Base-by-base conservation (phyloP, 2,797 vertebrate species). In the Dendrocincla fuliginosa region DNA sequence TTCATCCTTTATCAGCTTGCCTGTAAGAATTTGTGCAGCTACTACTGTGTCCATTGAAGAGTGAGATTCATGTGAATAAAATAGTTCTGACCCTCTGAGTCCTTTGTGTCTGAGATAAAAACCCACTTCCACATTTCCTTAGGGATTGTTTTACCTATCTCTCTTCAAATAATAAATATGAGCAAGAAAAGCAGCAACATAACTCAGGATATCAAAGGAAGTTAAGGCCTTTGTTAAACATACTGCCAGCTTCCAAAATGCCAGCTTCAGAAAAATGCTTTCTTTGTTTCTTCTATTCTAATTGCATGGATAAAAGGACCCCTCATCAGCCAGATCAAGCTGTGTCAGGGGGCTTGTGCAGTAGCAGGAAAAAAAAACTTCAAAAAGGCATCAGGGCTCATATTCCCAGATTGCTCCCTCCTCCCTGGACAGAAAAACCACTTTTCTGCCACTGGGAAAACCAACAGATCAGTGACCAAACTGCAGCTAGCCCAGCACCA, bases 1-100 rank as follows among this genome's bases (percentile, higher is more conserved):
- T 97, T 96, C 80, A 96, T 87, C 96, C 91, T 97, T 95, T 96
- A 96, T 96, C 97, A 95, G 91, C 92, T 88, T 96, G 89, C 89
- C 89, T 94, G 86, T 94, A 96, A 4, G 20, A 96, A 96, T 95
- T 94, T 87, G 96, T 93, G 90, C 94, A 93, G 93, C 87, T 87
- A 92, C 89, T 94, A 91, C 89, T 94, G 92, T 87, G 94, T 93
- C 97, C 87, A 88, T 22, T 93, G 89, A 97, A 96, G 93, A 97
- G 95, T 87, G 93, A 95, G 87, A 96, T 93, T 95, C 84, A 79
- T 53, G 86, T 44, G 95, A 95, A 92, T 90, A 95, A 96, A 96
- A 95, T 84, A 95, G 93, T 93, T 95, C 93, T 96, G 95, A 97
- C 86, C 86, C 87, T 91, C 70, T 0, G 13, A 95, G 65, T 93